These are phyloP conservation scores for Orientallactaga sibirica DNA, from an alignment of 2,797 vertebrate genomes.

Conservation along the genomic window DNA sequence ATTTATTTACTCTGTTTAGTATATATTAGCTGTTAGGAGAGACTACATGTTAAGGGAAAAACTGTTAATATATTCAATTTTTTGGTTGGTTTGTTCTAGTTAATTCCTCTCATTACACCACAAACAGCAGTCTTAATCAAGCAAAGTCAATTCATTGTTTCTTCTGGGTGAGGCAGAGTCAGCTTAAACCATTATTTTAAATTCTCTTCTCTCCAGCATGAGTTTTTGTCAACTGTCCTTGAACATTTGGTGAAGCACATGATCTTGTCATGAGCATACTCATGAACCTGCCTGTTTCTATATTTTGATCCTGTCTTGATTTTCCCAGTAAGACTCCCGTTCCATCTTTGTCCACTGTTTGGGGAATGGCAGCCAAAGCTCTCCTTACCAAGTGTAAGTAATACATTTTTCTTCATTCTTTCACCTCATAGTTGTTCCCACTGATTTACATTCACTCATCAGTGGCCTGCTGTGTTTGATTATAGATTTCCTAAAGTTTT, in stretches of 20 bases:
- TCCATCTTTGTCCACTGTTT: neutral
- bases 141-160: fast-evolving
- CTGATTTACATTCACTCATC: neutral
- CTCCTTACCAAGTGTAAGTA: neutral
- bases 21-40: neutral
- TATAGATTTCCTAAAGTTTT: neutral
- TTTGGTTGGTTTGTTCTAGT: neutral
- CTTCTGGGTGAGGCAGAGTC: neutral
- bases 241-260: neutral
- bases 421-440: neutral
- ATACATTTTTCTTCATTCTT: no score
- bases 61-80: neutral
- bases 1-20: neutral
- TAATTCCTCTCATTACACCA: neutral
- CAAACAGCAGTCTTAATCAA: neutral
- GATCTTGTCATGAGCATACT: neutral
- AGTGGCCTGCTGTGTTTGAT: neutral
- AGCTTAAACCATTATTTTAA: neutral
- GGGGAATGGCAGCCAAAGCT: neutral
- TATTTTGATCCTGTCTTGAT: neutral
- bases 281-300: neutral
- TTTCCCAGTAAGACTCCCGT: no score
- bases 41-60: neutral
- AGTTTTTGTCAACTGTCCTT: neutral
- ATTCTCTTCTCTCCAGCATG: neutral